Conservation (phyloP, 1,140 invertebrate species). For the Linepithema humile region DNA sequence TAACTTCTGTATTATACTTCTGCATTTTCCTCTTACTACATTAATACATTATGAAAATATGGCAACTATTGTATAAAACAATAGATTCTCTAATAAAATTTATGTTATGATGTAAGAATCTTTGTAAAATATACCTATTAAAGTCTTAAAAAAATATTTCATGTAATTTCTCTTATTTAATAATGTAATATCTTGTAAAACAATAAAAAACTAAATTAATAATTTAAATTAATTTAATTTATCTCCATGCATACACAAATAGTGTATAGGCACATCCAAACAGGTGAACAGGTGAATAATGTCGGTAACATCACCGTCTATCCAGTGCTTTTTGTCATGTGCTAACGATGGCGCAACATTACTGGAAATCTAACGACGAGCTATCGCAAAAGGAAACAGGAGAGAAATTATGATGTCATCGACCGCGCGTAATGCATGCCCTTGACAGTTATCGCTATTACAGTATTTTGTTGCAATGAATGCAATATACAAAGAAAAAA, state of each 20-base stretch:
- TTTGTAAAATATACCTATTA: not conserved
- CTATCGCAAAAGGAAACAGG: constrained; percentile 44
- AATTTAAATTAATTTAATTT: constrained; percentile 19
- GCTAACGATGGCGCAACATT: constrained; percentile 56
- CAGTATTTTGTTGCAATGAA: constrained; percentile 40
- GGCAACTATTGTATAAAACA: not conserved
- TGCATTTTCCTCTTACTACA: not conserved
- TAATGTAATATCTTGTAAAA: too few relatives aligned
- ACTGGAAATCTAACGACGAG: not conserved
- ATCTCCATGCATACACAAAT: not conserved
- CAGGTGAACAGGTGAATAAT: not conserved
- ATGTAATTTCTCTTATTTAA: not conserved
- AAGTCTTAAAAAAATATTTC: not conserved
- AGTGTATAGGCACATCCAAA: not conserved
- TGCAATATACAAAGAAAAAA: not conserved
- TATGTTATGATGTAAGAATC: not conserved
- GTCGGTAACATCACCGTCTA: constrained; percentile 58
- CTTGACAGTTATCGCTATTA: constrained; percentile 65
- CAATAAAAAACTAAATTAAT: too few relatives aligned
- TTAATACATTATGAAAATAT: not conserved
- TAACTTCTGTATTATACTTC: not conserved
- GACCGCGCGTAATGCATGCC: constrained; percentile 50
- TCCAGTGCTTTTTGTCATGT: not conserved
- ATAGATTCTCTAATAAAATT: not conserved
- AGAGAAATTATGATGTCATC: constrained; percentile 59